Evolutionary conservation across 2,113 vertebrate species (phyloP).

Genomic region (Collichthys lucidus): DNA sequence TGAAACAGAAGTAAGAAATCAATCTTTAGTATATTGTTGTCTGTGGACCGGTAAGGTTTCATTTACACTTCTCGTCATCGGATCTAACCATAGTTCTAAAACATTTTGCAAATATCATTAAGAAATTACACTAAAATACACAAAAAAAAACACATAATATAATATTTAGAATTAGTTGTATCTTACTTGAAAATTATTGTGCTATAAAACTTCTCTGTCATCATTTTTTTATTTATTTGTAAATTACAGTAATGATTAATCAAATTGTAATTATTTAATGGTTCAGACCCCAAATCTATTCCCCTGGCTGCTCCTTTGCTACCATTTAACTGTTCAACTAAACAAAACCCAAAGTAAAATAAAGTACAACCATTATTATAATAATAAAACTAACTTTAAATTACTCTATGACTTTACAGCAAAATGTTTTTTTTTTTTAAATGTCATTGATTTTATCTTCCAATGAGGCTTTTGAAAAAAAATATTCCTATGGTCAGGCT

Average conservation of each 20-base stretch:
- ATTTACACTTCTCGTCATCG: neutral
- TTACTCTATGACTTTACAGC: neutral
- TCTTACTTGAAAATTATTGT: neutral
- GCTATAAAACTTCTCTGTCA: neutral
- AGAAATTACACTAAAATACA: neutral
- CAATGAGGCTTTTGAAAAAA: neutral
- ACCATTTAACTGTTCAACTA: neutral
- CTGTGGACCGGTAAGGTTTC: neutral
- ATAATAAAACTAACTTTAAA: neutral
- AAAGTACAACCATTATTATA: neutral
- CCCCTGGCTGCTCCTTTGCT: neutral
- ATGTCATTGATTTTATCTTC: neutral
- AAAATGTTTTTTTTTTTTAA: neutral
- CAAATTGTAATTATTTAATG: neutral
- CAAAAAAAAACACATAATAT: neutral
- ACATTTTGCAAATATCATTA: neutral
- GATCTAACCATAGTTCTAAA: neutral
- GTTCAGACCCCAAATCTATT: neutral
- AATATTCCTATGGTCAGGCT: neutral
- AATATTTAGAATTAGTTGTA: neutral
- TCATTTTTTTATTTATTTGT: neutral
- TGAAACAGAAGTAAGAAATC: slow-evolving; percentile 54
- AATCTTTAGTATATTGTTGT: neutral
- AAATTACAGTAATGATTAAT: neutral
- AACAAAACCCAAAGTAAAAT: neutral